These are phyloP conservation scores for Anniella stebbinsi DNA, from an alignment of 2,797 vertebrate genomes.

Conservation along the genomic window DNA sequence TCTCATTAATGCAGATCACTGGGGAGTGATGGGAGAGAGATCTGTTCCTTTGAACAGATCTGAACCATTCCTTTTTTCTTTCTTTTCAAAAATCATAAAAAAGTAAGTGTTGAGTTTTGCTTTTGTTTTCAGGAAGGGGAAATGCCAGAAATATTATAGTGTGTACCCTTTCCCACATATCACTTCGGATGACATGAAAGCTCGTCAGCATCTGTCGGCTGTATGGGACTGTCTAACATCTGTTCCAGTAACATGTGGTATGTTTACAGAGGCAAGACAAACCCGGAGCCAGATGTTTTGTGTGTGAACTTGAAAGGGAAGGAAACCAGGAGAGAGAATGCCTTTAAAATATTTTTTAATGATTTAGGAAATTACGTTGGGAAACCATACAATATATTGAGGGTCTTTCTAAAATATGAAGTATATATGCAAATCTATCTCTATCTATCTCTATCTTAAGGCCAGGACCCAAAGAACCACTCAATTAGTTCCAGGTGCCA, in stretches of 20 bases:
- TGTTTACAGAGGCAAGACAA: slow-evolving; percentile 35
- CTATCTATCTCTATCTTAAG: not conserved
- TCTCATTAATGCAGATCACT: slow-evolving; percentile 19
- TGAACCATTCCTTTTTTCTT: not conserved
- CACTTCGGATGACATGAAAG: slow-evolving; percentile 27
- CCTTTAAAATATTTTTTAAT: slow-evolving; percentile 40
- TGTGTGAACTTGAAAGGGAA: slow-evolving; percentile 7
- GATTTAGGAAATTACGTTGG: slow-evolving; percentile 37
- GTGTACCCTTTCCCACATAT: slow-evolving; percentile 25
- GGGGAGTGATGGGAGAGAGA: not conserved
- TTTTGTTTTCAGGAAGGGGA: slow-evolving; percentile 38
- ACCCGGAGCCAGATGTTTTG: slow-evolving; percentile 9
- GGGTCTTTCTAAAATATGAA: not conserved
- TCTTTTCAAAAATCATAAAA: slow-evolving; percentile 9
- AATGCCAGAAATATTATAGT: slow-evolving; percentile 40
- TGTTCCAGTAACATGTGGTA: slow-evolving; percentile 17
- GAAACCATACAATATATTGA: not conserved
- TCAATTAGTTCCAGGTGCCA: slow-evolving; percentile 3
- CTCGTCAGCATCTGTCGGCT: slow-evolving; percentile 44
- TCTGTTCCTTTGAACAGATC: slow-evolving; percentile 16
- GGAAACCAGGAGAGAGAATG: slow-evolving; percentile 28
- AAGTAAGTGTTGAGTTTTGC: slow-evolving; percentile 28
- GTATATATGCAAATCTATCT: not conserved
- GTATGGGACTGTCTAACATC: slow-evolving; percentile 10
- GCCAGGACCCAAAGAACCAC: not conserved